Evolutionary conservation across 1,140 invertebrate species (phyloP), one percentile per base, ranked within the genome.

Genomic region (Drosophila sturtevanti): DNA sequence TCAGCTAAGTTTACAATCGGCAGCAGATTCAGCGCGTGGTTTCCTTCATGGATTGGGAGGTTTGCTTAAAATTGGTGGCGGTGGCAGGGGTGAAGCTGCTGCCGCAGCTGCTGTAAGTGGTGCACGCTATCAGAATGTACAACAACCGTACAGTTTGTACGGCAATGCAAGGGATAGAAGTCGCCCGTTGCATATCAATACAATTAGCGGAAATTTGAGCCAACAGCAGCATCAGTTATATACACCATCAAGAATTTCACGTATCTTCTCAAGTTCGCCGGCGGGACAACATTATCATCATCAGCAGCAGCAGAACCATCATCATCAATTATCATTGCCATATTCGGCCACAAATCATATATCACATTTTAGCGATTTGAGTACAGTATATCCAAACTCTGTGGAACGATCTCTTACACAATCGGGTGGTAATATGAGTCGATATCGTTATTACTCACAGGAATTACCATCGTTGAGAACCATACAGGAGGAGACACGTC

Each of bases 341-440:
- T 48, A 48, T 11, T 48, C 41, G 41, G n/a, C 41, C 9, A 6
- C 41, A 0, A 48, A 48, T 48, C 41, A 48, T 9, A 21, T 48
- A 21, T 77, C 27, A 92, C 95, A 68, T 95, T 95, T 96, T 80
- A 96, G 95, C 86, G 97, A 97, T 92, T 93, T 97, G 69, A 97
- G 96, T 92, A 97, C 96, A 9, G 96, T 97, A n/a, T 96, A 96
- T 81, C 94, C 95, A 34, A 96, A 96, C 74, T 96, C 96, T 56
- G 95, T 93, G 0, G 96, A 97, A 80, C 93, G 95, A 34, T 97
- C 96, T 7, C 0, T 95, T 95, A 78, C 96, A 95, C 34, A 95
- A 93, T 93, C 27, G 91, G 93, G 2, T n/a, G 59, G 22, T 1
- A 82, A 89, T 65, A 77, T 92, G 18, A 91, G 81, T 58, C 94